phyloP scores from a whole-genome alignment of 2,888 invertebrate species.

The Drosophila affinis region DNA sequence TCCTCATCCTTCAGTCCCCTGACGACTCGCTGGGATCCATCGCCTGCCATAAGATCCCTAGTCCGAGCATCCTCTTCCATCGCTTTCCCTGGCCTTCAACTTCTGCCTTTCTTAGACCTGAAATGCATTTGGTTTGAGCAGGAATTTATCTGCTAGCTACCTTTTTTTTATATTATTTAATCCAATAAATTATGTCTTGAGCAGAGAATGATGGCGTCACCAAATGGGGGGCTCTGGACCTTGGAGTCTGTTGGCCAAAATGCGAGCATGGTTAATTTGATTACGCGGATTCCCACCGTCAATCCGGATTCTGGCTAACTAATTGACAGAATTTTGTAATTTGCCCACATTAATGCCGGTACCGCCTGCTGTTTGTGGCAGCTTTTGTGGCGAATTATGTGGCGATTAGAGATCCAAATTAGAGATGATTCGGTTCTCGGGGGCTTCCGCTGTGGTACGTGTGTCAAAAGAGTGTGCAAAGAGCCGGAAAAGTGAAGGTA shows the following conservation, averaged over 20 bases:
- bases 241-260: conserved; percentile 8
- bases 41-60: conserved; percentile 1
- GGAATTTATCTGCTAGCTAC: background rate
- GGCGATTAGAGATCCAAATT: conserved; percentile 48
- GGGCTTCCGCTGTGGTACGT: conserved; percentile 16
- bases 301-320: conserved; percentile 6
- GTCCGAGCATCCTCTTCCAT: background rate
- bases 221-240: background rate
- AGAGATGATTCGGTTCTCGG: conserved; percentile 37
- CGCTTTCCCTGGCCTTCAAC: background rate
- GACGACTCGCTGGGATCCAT: background rate
- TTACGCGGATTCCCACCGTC: conserved; percentile 11
- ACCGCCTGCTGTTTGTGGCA: background rate
- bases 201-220: conserved; percentile 1
- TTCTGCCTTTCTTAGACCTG: conserved; percentile 9
- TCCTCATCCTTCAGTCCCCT: background rate
- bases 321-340: conserved; percentile 42
- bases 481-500: conserved; percentile 60
- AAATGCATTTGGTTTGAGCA: conserved; percentile 13
- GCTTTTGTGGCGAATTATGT: conserved; percentile 36
- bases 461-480: background rate
- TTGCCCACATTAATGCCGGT: conserved; percentile 20
- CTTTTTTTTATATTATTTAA: conserved; percentile 9
- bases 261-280: conserved; percentile 34
- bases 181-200: conserved; percentile 5